Conservation (phyloP, 2,797 vertebrate genomes). For the Melanotaenia nigrans region DNA sequence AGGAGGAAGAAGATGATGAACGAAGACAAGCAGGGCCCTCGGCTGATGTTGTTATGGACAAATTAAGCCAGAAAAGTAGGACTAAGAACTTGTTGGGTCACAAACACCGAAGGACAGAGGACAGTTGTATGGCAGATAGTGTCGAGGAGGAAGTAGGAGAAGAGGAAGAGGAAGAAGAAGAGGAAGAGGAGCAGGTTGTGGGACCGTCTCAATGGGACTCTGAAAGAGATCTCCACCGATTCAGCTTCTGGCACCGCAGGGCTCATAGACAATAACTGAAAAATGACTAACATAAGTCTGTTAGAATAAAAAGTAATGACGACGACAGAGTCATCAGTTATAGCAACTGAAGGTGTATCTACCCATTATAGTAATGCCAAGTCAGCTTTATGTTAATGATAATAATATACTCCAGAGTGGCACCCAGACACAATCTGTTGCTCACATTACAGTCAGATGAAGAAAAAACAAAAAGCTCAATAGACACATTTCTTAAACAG, state of each 20-base stretch:
- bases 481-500: conserved; percentile 36
- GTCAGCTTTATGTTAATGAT: conserved; percentile 58
- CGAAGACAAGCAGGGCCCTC: conserved; percentile 59
- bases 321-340: conserved; percentile 38
- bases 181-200: conserved; percentile 53
- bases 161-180: conserved; percentile 54
- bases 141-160: conserved; percentile 52
- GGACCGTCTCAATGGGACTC: conserved; percentile 68
- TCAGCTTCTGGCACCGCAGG: conserved; percentile 85
- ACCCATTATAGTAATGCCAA: conserved; percentile 45
- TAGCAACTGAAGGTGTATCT: conserved; percentile 40
- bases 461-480: conserved; percentile 18
- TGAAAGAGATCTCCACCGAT: conserved; percentile 85
- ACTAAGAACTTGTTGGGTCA: conserved; percentile 54
- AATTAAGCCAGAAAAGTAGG: conserved; percentile 58
- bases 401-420: conserved; percentile 8
- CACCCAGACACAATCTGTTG: conserved; percentile 18
- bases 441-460: conserved; percentile 16
- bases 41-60: conserved; percentile 31
- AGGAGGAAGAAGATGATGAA: conserved; percentile 55
- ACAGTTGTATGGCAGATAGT: conserved; percentile 43
- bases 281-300: not conserved
- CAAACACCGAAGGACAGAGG: conserved; percentile 56
- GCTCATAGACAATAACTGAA: conserved; percentile 84
- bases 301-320: conserved; percentile 24